Evolutionary conservation across 2,113 vertebrate genomes (phyloP), one percentile per base, ranked within the genome.

Genomic region (Nicator chloris): DNA sequence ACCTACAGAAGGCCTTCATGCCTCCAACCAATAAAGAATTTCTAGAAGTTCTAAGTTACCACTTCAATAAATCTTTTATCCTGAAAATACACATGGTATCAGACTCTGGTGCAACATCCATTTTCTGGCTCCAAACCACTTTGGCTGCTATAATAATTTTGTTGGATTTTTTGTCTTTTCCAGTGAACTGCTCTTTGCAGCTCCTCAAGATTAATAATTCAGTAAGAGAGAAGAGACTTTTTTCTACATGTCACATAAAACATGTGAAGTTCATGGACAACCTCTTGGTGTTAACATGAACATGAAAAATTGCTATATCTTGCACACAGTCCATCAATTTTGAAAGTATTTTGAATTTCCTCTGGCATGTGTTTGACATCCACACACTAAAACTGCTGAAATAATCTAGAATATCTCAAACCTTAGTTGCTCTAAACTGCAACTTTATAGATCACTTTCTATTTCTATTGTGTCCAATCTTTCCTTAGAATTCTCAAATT

Each of bases 391-490:
- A 92, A 90, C 13, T 64, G 21, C 16, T 59, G 70, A 15, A 90
- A 59, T 4, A 51, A 35, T 19, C 49, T 44, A 33, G 15, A 33
- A 50, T 51, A 63, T 94, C 39, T 54, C 39, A 80, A 60, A 28
- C 6, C 7, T 51, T 61, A 26, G 16, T 33, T 49, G 8, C 20
- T 59, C 7, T 21, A 50, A 75, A 23, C 12, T 35, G 47, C 30
- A 66, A 22, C 7, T 75, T 40, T 0, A 3, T 5, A 42, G 49
- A 39, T 4, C 0, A 2, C 3, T 66, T 42, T 53, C 9, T 14
- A 60, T 10, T 75, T 75, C 26, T 60, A 11, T 56, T 69, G 20
- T 54, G 5, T 35, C 8, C 16, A 33, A 27, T 63, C 26, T 68
- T 76, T 72, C 15, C 27, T 69, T 44, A 59, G 85, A 72, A 56